Base-by-base conservation (phyloP, 2,888 invertebrate species). In the Galeruca laticollis region DNA sequence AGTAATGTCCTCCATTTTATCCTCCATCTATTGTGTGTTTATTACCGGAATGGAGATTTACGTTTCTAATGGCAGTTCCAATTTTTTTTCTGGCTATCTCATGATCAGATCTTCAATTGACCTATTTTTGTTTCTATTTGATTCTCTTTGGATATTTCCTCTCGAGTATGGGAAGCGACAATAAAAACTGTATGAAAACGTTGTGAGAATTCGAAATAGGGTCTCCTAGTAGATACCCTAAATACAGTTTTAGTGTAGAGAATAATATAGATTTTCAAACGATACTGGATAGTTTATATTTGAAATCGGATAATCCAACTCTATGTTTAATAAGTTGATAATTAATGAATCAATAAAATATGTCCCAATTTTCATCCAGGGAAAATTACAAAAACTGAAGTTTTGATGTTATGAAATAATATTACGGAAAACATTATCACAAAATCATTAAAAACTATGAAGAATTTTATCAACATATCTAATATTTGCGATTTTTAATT, bases 1-100 rank as follows among this genome's bases (percentile, higher is more conserved):
- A 63, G 57, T 57, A 61, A 64, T 60, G 60, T 72, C 52, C 35
- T 51, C 33, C 62, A 26, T 62, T 37, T 52, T 13, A 15, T 63
- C 33, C 56, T 20, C 54, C 51, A 54, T 73, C 70, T 73, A 70
- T 56, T 68, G 67, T 60, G 72, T 72, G 72, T 72, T 72, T 74
- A 72, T 72, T 72, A 70, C 72, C 33, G 33, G 52, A 67, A 66
- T 60, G 70, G 60, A 72, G 74, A 72, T 74, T 72, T 70, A 71
- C 71, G 71, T 65, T 68, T 65, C 68, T 67, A 70, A 70, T 64
- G 67, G 20, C 64, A 65, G 60, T 49, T 63, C 57, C 66, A 67
- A 69, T 68, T 64, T 74, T 64, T 74, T 69, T 72, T 63, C 20
- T 47, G 26, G 31, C 49, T 47, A 59, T 52, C 68, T 62, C 63